These are phyloP conservation scores for Danio choprae DNA, from an alignment of 2,797 vertebrate genomes.

Conservation along the genomic window DNA sequence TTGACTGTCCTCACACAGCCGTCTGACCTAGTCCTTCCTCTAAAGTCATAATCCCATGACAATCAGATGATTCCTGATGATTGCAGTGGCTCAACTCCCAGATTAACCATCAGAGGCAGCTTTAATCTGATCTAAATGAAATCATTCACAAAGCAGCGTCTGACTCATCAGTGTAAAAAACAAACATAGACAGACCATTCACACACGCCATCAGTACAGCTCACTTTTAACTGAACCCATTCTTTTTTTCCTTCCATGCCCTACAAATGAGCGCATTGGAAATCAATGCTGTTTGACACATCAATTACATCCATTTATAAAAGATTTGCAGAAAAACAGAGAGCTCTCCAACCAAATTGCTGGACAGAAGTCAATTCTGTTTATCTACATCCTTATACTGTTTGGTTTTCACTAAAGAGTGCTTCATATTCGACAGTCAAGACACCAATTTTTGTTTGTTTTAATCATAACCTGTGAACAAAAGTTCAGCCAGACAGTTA, in stretches of 20 bases:
- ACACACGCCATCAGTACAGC: neutral
- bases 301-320: constrained; percentile 51
- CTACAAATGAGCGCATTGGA: constrained; percentile 40
- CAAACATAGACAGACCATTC: constrained; percentile 31
- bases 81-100: constrained; percentile 49
- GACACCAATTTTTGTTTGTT: neutral
- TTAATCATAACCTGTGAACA: too few species aligned
- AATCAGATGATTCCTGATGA: constrained; percentile 53
- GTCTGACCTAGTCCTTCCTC: constrained; percentile 39
- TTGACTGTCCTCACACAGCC: constrained; percentile 22
- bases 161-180: constrained; percentile 43
- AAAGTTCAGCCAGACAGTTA: too few species aligned
- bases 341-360: constrained; percentile 39
- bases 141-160: constrained; percentile 41
- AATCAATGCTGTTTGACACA: constrained; percentile 49
- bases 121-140: constrained; percentile 61
- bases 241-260: constrained; percentile 17
- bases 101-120: constrained; percentile 41
- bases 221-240: constrained; percentile 3
- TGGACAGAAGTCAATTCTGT: constrained; percentile 30
- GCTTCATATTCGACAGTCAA: neutral
- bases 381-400: constrained; percentile 28
- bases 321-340: constrained; percentile 46
- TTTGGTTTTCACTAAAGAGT: constrained; percentile 26
- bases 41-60: constrained; percentile 49